Conservation (phyloP, 2,113 vertebrate species). For the Cairina moschata region DNA sequence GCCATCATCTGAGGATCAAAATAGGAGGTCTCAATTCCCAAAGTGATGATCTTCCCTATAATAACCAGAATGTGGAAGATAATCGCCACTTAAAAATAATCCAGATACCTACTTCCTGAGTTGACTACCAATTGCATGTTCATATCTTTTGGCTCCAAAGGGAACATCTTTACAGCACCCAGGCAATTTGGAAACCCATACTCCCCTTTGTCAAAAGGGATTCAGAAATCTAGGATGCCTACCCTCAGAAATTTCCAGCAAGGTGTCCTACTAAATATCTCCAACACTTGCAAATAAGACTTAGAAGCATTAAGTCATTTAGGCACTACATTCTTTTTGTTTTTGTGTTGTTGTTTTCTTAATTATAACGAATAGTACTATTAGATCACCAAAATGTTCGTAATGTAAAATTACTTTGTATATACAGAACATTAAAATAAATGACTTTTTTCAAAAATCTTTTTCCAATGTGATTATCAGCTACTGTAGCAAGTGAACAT, state of each 20-base stretch:
- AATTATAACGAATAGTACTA: slow-evolving; percentile 64
- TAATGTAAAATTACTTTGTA: slow-evolving; percentile 56
- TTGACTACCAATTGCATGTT: not conserved
- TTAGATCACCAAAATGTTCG: slow-evolving; percentile 22
- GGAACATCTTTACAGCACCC: not conserved
- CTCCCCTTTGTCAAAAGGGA: not conserved
- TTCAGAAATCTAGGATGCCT: not conserved
- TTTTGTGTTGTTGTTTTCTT: not conserved
- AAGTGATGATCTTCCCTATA: not conserved
- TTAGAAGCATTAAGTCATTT: slow-evolving; percentile 39
- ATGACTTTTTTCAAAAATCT: slow-evolving; percentile 36
- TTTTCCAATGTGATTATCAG: slow-evolving; percentile 29
- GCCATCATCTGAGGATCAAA: not conserved
- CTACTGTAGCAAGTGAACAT: not conserved
- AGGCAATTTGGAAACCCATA: not conserved
- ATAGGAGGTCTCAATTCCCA: not conserved
- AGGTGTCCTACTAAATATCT: not conserved
- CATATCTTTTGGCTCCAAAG: not conserved
- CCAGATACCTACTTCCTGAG: not conserved
- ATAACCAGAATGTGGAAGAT: not conserved
- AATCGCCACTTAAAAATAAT: not conserved
- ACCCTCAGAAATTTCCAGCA: not conserved
- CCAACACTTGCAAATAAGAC: slow-evolving; percentile 21
- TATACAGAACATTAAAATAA: slow-evolving; percentile 65
- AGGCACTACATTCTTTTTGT: slow-evolving; percentile 53